A percentile compares a stretch with the other conserved stretches of the same genome.
Conservation (phyloP, 2,888 invertebrate species). For the Phaedon cochleariae region DNA sequence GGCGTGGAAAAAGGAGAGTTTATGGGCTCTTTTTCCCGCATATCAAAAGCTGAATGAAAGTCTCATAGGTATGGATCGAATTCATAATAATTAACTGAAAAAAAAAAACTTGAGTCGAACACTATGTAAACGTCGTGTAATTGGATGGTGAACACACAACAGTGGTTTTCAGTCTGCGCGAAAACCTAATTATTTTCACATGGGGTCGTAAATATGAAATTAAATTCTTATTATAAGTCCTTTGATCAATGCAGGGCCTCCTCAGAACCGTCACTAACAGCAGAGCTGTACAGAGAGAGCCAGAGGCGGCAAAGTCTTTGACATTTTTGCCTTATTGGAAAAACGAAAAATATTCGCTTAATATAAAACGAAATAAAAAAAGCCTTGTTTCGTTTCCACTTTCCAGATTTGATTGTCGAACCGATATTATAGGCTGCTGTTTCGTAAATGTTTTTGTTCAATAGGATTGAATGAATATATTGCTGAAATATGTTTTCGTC, state of each 20-base stretch:
- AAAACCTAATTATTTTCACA: constrained; percentile 31
- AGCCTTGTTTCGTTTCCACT: neutral
- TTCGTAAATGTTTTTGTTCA: no score
- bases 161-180: constrained; percentile 17
- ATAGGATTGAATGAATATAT: no score
- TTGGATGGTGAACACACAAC: constrained; percentile 10
- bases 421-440: no score
- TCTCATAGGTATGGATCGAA: no score
- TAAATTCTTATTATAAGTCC: constrained; percentile 47
- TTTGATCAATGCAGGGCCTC: constrained; percentile 45
- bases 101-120: no score
- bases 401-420: no score
- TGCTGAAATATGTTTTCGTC: no score
- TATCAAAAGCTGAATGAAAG: no score
- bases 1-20: no score
- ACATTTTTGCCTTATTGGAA: constrained; percentile 42
- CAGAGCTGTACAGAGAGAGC: constrained; percentile 36
- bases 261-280: constrained; percentile 45
- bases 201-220: constrained; percentile 31
- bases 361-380: constrained; percentile 22
- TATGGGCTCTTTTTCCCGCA: no score
- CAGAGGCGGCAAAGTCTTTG: constrained; percentile 41
- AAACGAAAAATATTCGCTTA: constrained; percentile 33
- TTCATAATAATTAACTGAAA: no score
- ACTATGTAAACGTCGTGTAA: neutral